A percentile compares a stretch with the other conserved stretches of the same genome.
Conservation (phyloP, 1,140 invertebrate genomes). For the Solenopsis invicta region DNA sequence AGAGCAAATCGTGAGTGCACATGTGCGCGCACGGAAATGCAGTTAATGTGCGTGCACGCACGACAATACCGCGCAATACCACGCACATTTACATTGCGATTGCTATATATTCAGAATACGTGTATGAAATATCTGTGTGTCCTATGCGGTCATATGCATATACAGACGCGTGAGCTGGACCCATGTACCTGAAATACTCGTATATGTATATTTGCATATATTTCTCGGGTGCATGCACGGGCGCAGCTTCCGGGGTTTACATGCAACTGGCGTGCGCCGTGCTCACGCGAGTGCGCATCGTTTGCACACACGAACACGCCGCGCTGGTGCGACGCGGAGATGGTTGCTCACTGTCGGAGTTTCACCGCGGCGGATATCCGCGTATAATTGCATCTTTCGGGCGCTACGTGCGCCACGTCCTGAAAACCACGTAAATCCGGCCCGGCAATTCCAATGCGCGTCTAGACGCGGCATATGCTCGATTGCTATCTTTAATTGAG, state of each 20-base stretch:
- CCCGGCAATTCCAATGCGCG: slow-evolving; percentile 60
- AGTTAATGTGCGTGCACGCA: slow-evolving; percentile 19
- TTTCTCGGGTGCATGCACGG: slow-evolving; percentile 65
- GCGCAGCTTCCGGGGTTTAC: slow-evolving; percentile 50
- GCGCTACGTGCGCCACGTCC: slow-evolving; percentile 49
- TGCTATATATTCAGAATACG: neutral
- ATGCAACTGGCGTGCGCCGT: slow-evolving; percentile 45
- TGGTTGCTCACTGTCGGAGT: slow-evolving; percentile 55
- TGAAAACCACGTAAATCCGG: slow-evolving; percentile 58
- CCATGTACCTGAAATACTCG: neutral
- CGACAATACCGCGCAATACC: slow-evolving; percentile 16
- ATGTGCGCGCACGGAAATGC: slow-evolving; percentile 6
- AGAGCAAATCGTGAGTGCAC: slow-evolving; percentile 25
- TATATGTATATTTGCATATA: slow-evolving; percentile 64
- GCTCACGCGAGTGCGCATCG: slow-evolving; percentile 53
- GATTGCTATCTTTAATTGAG: slow-evolving; percentile 66
- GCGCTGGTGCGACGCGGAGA: slow-evolving; percentile 14
- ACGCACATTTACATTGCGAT: slow-evolving; percentile 4
- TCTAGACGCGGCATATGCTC: slow-evolving; percentile 40
- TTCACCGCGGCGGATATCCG: slow-evolving; percentile 64
- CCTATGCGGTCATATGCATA: neutral
- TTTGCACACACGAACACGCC: slow-evolving; percentile 55
- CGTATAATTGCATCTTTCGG: slow-evolving; percentile 72
- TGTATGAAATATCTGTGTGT: neutral
- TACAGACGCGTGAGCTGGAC: neutral